Evolutionary conservation across 1,140 invertebrate genomes (phyloP), one percentile per base, ranked within the genome.

Genomic region (Magallana angulata): DNA sequence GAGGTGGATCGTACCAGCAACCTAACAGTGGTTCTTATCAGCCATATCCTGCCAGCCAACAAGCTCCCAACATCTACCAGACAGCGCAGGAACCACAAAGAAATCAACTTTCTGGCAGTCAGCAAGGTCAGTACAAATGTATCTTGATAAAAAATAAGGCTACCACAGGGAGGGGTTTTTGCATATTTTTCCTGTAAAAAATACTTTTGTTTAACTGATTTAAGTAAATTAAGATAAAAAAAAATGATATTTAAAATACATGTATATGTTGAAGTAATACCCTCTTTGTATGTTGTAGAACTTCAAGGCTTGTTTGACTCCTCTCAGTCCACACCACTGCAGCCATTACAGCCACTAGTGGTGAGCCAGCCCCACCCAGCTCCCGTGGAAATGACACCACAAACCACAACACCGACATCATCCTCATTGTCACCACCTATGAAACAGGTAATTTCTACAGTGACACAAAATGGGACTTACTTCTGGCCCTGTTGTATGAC

Each of bases 291-390:
- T 30, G 18, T 11, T 76, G 36, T 24, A 76, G 68, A 76, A 30
- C 12, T 76, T 30, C 68, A 76, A 36, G 68, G 68, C 24, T 76
- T 76, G 24, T 76, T 76, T 76, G 68, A 76, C 36, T 76, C 68
- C 68, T 30, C 16, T 80, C 82, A 86, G 18, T 89, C 84, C 4
- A 62, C 81, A 57, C 57, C 59, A 6, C 57, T 80, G 57, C 85
- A 89, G 59, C 56, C 87, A 62, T 59, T 60, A 30, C 82, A 84
- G 36, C 85, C n/a, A 30, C 12, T 30, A 24, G 60, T 57, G 8
- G 30, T 14, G 30, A 80, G n/a, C 48, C 57, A 85, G 48, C 48
- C 48, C n/a, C n/a, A 82, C n/a, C 8, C 57, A 57, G 14, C n/a
- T 82, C 14, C 81, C 1, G 9, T 8, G n/a, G 57, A 82, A 14